Conservation (phyloP, 2,888 invertebrate genomes). For the Trichacis sp. region DNA sequence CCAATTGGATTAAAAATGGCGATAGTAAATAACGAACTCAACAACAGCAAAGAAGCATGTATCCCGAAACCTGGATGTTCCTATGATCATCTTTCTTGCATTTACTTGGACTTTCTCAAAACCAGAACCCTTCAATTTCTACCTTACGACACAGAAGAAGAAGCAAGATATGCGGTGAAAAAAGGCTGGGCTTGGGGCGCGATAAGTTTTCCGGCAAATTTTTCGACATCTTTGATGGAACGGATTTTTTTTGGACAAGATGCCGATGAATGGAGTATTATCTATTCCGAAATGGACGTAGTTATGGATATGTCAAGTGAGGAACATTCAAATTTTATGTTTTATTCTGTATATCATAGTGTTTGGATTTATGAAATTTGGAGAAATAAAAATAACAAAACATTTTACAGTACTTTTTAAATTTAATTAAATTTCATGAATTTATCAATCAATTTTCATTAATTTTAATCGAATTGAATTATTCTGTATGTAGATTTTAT, state of each 20-base stretch:
- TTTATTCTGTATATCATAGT: too few species aligned
- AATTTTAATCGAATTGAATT: too few species aligned
- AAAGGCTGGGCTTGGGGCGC: conserved; percentile 83
- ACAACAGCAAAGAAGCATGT: conserved; percentile 61
- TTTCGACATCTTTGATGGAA: conserved; percentile 76
- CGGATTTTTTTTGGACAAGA: conserved; percentile 74
- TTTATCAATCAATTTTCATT: too few species aligned
- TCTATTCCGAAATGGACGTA: conserved; percentile 77
- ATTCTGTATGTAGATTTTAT: too few species aligned
- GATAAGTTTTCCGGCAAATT: conserved; percentile 81
- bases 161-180: conserved; percentile 77
- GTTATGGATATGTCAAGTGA: conserved; percentile 89
- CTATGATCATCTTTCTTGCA: conserved; percentile 79
- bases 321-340: conserved; percentile 47
- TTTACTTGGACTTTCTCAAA: conserved; percentile 79
- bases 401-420: too few species aligned
- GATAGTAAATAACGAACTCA: conserved; percentile 84
- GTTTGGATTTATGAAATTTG: too few species aligned
- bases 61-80: conserved; percentile 72
- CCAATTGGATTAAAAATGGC: conserved; percentile 82
- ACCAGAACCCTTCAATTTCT: conserved; percentile 78
- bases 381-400: too few species aligned
- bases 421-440: too few species aligned
- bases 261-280: conserved; percentile 73
- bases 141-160: conserved; percentile 72